Base-by-base conservation (phyloP, 2,888 invertebrate species). In the Dicranocentrus wangi region DNA sequence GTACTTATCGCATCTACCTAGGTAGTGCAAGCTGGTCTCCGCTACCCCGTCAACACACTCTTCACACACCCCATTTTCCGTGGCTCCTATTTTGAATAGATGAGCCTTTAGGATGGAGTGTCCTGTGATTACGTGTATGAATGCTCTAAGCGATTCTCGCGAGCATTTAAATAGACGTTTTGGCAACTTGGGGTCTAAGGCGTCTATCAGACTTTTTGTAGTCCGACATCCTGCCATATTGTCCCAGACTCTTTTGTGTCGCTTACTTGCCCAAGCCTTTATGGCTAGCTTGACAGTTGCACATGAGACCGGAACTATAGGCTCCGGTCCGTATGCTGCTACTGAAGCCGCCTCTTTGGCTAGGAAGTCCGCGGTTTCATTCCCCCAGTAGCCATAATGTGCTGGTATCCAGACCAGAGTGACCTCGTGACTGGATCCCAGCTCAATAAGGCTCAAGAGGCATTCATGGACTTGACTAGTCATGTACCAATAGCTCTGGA, bases 401-500 rank as follows among this genome's bases (percentile, higher is more conserved):
- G 82, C 71, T 0, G 82, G 82, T 13, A 82, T 73, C 82, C 82
- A 82, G 2, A 25, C 13, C 0, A 82, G 19, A n/a, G 43, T 60
- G 2, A 76, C 69, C 2, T 43, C 19, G 21, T 51, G 68, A 2
- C 10, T 43, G 1, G 2, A n/a, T 0, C 23, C 69, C 25, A 80
- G 51, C 0, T 1, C 25, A 7, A 21, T 1, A 8, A 75, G 32
- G 13, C 7, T 2, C 3, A 39, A 28, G 23, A 69, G 17, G 32
- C 66, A 66, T 2, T 80, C 73, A n/a, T 17, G n/a, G 2, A 66
- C 55, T 17, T 73, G 13, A 15, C 8, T 2, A 1, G 68, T 68
- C 42, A 75, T 65, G 32, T 51, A 42, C 66, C 51, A 39, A 8
- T 7, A 39, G 21, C 68, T 68, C 10, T 10, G 42, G 0, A 80